Evolutionary conservation across 2,797 vertebrate species (phyloP), one percentile per base, ranked within the genome.

Genomic region (Acanthurus tractus): DNA sequence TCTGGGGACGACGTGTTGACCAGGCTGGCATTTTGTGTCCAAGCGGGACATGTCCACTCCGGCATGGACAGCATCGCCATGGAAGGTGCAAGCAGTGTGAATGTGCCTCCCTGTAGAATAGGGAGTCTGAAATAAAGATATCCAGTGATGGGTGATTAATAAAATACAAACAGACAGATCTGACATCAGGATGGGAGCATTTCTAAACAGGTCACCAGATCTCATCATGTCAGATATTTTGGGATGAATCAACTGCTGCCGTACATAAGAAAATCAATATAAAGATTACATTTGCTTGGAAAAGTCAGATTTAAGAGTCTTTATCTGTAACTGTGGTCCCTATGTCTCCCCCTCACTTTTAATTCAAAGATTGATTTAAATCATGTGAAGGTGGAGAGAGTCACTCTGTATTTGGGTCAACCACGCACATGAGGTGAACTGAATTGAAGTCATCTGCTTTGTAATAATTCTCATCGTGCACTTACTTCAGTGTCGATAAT

Each of bases 101-200:
- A 97, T 0, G 98, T 98, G 3, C 97, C 98, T 62, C 98, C 98
- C 91, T 99, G 98, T 64, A 99, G 95, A 88, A 99, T 98, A 78
- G 98, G 98, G 64, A 99, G 90, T 90, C 98, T 99, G 77, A 9
- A 56, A 68, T 45, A 25, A 79, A 75, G 8, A 76, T 11, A 12
- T 38, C 10, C 54, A 48, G 14, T 20, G 17, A 20, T 2, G 25
- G 11, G 23, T 0, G 18, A 29, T 36, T 25, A 54, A 18, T 3
- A 44, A 3, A 22, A 45, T 29, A 7, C 3, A 66, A 11, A 4
- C n/a, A 58, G 17, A 78, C 3, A 48, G 12, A 68, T 54, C 20
- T 29, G 18, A 58, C 1, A 1, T 45, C 4, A 52, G 29, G 14
- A 48, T 3, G n/a, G 4, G 1, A 42, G 42, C 13, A 15, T 29